A percentile compares a stretch with the other conserved stretches of the same genome.
phyloP scores from a whole-genome alignment of 2,888 invertebrate genomes.

The Parascotia fuliginaria region DNA sequence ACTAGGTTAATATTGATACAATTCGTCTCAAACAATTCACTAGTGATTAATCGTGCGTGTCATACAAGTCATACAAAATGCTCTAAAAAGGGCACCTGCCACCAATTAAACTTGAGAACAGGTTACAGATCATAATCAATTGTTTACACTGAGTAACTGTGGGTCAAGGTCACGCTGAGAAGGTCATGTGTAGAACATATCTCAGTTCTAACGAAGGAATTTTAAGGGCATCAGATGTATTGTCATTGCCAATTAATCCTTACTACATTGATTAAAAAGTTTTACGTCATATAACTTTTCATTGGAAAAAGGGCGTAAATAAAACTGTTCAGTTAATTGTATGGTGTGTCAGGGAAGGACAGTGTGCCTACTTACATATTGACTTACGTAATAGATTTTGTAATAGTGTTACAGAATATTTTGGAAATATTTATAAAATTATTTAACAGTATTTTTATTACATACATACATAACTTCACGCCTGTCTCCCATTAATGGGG shows the following conservation, averaged over 20 bases:
- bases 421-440: too few relatives aligned
- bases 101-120: slow-evolving; percentile 36
- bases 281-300: neutral
- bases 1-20: neutral
- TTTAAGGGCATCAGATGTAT: slow-evolving; percentile 30
- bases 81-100: slow-evolving; percentile 39
- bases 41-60: slow-evolving; percentile 20
- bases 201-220: slow-evolving; percentile 30
- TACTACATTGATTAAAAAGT: neutral
- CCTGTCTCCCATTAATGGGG: too few relatives aligned
- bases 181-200: slow-evolving; percentile 36
- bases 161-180: slow-evolving; percentile 36
- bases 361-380: too few relatives aligned
- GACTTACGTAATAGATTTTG: too few relatives aligned
- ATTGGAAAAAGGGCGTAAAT: too few relatives aligned
- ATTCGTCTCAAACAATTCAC: neutral
- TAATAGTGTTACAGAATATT: too few relatives aligned
- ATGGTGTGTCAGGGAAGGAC: too few relatives aligned
- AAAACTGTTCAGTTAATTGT: too few relatives aligned
- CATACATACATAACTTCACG: too few relatives aligned
- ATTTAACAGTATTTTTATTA: too few relatives aligned
- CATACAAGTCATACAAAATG: slow-evolving; percentile 28
- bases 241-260: slow-evolving; percentile 18
- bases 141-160: slow-evolving; percentile 45
- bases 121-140: slow-evolving; percentile 49